Percentiles rank a stretch among this genome's conserved stretches.
Conservation (phyloP, 2,797 vertebrate species). For the Tapera naevia region DNA sequence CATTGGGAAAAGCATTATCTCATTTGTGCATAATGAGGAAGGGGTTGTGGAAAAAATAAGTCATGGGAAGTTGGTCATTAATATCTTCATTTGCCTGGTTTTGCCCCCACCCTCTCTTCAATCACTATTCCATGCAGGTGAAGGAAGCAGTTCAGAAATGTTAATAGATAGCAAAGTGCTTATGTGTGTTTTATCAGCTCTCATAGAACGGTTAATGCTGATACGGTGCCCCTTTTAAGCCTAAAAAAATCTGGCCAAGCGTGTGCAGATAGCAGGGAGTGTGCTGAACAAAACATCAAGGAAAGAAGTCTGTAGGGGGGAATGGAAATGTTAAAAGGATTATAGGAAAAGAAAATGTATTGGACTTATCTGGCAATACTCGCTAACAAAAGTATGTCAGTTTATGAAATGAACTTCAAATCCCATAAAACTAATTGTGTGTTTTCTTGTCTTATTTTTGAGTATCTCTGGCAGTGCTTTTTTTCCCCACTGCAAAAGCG, state of each 20-base stretch:
- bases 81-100: not conserved
- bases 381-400: constrained; percentile 8
- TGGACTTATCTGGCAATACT: constrained; percentile 33
- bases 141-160: constrained; percentile 46
- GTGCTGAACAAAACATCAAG: constrained; percentile 53
- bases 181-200: constrained; percentile 16
- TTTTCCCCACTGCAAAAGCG: not conserved
- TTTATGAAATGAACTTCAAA: constrained; percentile 60
- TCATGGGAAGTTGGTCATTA: not conserved
- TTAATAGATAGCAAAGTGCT: constrained; percentile 19
- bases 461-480: constrained; percentile 33
- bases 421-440: constrained; percentile 20
- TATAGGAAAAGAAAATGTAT: constrained; percentile 38
- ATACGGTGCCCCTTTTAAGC: constrained; percentile 52
- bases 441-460: constrained; percentile 48
- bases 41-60: not conserved
- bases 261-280: constrained; percentile 55
- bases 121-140: not conserved
- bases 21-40: not conserved
- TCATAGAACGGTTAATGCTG: constrained; percentile 11
- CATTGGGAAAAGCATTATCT: not conserved
- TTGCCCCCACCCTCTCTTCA: not conserved
- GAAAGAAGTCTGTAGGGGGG: not conserved
- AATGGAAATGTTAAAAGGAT: constrained; percentile 39
- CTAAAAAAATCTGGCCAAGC: constrained; percentile 51